phyloP scores from a whole-genome alignment of 2,888 invertebrate genomes.

The Eupithecia inturbata region DNA sequence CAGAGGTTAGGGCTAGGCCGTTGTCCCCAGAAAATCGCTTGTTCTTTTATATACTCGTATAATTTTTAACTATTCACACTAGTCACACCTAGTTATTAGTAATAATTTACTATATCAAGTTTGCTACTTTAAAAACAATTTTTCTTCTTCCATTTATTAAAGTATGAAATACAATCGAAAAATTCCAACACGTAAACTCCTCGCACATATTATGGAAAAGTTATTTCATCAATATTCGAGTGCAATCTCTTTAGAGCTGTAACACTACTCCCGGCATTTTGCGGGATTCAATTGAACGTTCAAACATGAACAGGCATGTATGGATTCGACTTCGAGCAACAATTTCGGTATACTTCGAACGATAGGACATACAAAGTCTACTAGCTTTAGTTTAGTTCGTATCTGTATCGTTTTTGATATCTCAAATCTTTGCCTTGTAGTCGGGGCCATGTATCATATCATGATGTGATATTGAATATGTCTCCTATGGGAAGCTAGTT shows the following conservation, averaged over 20 bases:
- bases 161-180: neutral
- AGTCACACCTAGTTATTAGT: too few species aligned
- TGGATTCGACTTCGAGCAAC: neutral
- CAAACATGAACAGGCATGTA: slow-evolving; percentile 46
- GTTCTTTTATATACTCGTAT: too few species aligned
- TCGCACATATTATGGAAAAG: neutral
- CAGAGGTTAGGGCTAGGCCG: too few species aligned
- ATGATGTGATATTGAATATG: neutral
- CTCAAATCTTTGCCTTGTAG: neutral
- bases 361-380: neutral
- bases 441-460: neutral
- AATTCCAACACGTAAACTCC: neutral
- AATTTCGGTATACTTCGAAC: neutral
- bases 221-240: slow-evolving; percentile 49
- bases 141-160: neutral
- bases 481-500: neutral
- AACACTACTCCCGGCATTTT: slow-evolving; percentile 40
- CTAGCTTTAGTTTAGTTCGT: neutral
- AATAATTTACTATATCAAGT: neutral
- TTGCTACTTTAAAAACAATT: neutral
- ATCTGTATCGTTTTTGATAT: neutral
- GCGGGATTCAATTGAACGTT: slow-evolving; percentile 56
- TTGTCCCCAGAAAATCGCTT: too few species aligned
- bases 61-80: too few species aligned
- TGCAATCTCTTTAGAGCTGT: slow-evolving; percentile 48